Conservation (phyloP, 2,797 vertebrate genomes). For the Acanthis flammea region DNA sequence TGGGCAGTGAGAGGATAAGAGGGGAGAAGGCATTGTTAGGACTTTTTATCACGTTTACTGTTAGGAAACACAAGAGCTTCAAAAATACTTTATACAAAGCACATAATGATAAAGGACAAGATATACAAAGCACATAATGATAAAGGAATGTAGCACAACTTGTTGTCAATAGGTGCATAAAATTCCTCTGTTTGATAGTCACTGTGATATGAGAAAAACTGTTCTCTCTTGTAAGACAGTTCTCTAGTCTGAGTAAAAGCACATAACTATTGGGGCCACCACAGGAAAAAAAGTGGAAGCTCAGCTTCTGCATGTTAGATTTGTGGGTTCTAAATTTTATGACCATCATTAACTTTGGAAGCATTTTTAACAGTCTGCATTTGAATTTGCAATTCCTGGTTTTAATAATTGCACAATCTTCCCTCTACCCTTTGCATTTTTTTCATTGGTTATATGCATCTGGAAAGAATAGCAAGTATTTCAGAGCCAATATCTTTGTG, state of each 20-base stretch:
- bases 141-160: background rate
- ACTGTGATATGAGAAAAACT: background rate
- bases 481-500: background rate
- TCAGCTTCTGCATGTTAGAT: background rate
- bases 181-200: background rate
- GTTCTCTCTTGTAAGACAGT: background rate
- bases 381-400: conserved; percentile 20
- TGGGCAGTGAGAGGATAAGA: background rate
- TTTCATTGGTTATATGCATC: background rate
- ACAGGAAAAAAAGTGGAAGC: background rate
- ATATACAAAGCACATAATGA: background rate
- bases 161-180: background rate
- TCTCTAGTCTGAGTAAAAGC: background rate
- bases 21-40: background rate
- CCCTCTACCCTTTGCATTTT: background rate
- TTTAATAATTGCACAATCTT: background rate
- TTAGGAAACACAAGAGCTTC: background rate
- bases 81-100: background rate
- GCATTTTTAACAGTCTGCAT: background rate
- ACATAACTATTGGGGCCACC: background rate
- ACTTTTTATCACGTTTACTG: background rate
- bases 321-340: background rate
- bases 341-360: background rate
- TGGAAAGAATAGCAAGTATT: background rate
- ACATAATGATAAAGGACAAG: background rate